Evolutionary conservation across 1,140 invertebrate genomes (phyloP).

Genomic region (Drosophila virilis): DNA sequence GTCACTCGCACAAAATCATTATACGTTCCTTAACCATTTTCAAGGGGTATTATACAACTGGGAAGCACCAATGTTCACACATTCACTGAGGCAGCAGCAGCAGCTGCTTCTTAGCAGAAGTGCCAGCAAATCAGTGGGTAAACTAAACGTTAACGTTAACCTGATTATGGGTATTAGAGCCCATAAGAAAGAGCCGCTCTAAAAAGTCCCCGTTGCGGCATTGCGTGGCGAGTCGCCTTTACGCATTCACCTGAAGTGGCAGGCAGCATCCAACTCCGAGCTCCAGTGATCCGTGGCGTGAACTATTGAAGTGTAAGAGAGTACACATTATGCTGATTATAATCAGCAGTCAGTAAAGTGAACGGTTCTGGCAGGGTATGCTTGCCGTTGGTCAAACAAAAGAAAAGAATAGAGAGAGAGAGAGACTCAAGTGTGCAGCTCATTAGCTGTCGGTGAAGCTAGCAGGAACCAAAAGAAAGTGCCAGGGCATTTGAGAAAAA

Average conservation of each 20-base stretch:
- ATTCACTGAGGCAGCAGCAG: conserved; percentile 53
- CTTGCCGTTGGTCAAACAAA: conserved; percentile 37
- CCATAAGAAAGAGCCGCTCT: conserved; percentile 67
- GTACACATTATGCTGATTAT: conserved; percentile 81
- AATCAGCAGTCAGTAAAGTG: conserved; percentile 64
- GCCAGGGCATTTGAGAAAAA: conserved; percentile 52
- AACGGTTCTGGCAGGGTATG: conserved; percentile 45
- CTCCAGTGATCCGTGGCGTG: conserved; percentile 73
- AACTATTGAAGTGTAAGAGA: conserved; percentile 82
- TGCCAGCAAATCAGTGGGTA: conserved; percentile 75
- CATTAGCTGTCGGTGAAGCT: conserved; percentile 54
- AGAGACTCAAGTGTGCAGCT: conserved; percentile 65
- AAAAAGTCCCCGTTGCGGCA: conserved; percentile 5
- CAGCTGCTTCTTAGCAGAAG: too few species aligned
- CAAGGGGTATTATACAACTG: background rate
- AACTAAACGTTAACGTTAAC: conserved; percentile 80
- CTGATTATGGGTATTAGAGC: conserved; percentile 81
- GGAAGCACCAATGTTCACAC: conserved; percentile 74
- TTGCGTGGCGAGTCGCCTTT: conserved; percentile 32
- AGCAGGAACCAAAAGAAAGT: conserved; percentile 50
- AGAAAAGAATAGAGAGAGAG: background rate
- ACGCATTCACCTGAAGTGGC: conserved; percentile 46
- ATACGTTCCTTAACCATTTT: too few species aligned
- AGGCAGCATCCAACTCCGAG: conserved; percentile 1
- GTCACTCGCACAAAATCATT: too few species aligned